These are phyloP conservation scores for Rhabdophis nuchalis DNA, from an alignment of 2,797 vertebrate genomes.

Conservation along the genomic window DNA sequence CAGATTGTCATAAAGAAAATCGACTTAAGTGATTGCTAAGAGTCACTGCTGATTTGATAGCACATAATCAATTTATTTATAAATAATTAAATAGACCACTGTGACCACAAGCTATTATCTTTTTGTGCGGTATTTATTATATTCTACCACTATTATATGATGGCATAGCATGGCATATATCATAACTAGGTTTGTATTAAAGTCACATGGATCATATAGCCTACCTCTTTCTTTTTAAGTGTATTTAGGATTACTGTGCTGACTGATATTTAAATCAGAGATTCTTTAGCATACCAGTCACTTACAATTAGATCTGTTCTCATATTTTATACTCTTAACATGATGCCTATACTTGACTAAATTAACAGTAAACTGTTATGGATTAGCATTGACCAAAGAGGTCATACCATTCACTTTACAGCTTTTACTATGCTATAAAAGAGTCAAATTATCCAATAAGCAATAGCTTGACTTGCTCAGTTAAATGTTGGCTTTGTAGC, in stretches of 20 bases:
- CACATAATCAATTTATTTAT: not conserved
- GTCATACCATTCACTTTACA: not conserved
- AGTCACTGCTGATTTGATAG: not conserved
- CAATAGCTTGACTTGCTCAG: slow-evolving; percentile 29
- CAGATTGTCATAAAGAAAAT: not conserved
- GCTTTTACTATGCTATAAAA: slow-evolving; percentile 22
- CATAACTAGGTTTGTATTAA: not conserved
- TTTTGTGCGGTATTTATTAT: not conserved
- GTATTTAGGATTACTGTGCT: not conserved
- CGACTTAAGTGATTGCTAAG: not conserved
- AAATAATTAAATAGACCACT: not conserved
- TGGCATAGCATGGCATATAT: not conserved
- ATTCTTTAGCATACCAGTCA: not conserved
- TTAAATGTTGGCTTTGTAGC: slow-evolving; percentile 52
- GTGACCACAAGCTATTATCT: not conserved
- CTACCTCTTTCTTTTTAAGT: not conserved
- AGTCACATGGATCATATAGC: not conserved
- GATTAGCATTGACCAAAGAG: not conserved
- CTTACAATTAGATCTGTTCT: not conserved
- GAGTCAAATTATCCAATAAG: slow-evolving; percentile 51
- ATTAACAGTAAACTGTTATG: slow-evolving; percentile 9
- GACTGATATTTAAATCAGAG: not conserved
- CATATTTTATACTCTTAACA: not conserved
- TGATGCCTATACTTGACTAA: not conserved
- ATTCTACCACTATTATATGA: not conserved